Base-by-base conservation (phyloP, 2,888 invertebrate genomes). In the Plebejus argus region DNA sequence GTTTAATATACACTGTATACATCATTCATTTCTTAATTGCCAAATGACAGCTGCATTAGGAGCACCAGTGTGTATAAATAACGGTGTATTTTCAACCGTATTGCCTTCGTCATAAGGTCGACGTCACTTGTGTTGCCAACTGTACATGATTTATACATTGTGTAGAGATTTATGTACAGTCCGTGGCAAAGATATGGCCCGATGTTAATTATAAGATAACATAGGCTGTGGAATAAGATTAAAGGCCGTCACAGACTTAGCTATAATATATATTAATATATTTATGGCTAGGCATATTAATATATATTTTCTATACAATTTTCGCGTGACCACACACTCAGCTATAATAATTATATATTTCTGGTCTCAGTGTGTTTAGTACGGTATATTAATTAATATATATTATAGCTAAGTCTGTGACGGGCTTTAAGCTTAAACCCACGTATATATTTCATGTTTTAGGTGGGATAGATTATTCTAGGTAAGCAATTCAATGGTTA, bases 41-140 rank as follows among this genome's bases (percentile, higher is more conserved):
- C 23, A 39, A 71, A 71, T n/a, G 71, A 71, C 71, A 39, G 71
- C 39, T 71, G 39, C 71, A 71, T 71, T 71, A 71, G 39, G 71
- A 71, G n/a, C 71, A 39, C 39, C n/a, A 70, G 12, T 71, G 39
- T 71, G 6, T 8, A 70, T 0, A 33, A 56, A 56, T 10, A 8
- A 20, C 4, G 12, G 61, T 4, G 23, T 61, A 15, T 18, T 66
- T 10, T 33, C 12, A 66, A 66, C 33, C 15, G 28, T 33, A 66
- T 66, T 33, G 1, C 28, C 28, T 10, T 7, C 15, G 18, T 28
- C 20, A 66, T 28, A 28, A 66, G 12, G 28, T 28, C 33, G 66
- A 61, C 20, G 12, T 12, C 12, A 33, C 66, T 61, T 8, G 5
- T 12, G 66, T 15, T 61, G 3, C 1, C 7, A 33, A 33, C 33